phyloP scores from a whole-genome alignment of 2,888 invertebrate genomes.

The Stenolophus ochropezus region DNA sequence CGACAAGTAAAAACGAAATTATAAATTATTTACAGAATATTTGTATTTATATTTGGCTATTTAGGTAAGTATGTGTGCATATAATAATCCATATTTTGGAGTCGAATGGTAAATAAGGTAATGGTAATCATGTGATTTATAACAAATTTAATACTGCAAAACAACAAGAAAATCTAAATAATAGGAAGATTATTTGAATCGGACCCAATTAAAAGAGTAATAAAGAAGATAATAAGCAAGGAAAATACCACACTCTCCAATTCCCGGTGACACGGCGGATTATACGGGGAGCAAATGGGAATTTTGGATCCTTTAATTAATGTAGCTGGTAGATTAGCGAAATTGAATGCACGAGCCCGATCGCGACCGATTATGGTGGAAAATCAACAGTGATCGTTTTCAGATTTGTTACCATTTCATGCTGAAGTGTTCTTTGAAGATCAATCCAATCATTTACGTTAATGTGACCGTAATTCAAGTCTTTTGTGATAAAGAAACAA shows the following conservation, averaged over 20 bases:
- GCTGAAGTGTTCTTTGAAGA: no score
- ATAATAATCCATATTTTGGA: no score
- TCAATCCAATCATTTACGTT: no score
- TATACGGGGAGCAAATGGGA: constrained; percentile 41
- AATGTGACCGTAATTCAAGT: no score
- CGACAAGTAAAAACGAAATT: no score
- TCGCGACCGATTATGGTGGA: not conserved
- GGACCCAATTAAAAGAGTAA: constrained; percentile 14
- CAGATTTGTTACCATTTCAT: no score
- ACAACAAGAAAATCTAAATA: not conserved
- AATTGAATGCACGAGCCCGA: constrained; percentile 22
- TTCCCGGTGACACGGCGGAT: constrained; percentile 24
- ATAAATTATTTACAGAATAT: no score
- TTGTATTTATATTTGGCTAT: no score
- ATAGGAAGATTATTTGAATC: not conserved
- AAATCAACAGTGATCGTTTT: not conserved
- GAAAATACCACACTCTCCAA: not conserved
- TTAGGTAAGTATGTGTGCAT: no score
- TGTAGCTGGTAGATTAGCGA: constrained; percentile 27
- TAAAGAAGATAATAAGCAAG: not conserved
- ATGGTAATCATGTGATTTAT: no score
- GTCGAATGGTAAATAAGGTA: no score
- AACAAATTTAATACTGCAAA: not conserved
- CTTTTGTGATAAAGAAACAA: no score
- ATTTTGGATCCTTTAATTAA: constrained; percentile 51